Evolutionary conservation across 2,888 invertebrate species (phyloP).

Genomic region (Villa cingulata): DNA sequence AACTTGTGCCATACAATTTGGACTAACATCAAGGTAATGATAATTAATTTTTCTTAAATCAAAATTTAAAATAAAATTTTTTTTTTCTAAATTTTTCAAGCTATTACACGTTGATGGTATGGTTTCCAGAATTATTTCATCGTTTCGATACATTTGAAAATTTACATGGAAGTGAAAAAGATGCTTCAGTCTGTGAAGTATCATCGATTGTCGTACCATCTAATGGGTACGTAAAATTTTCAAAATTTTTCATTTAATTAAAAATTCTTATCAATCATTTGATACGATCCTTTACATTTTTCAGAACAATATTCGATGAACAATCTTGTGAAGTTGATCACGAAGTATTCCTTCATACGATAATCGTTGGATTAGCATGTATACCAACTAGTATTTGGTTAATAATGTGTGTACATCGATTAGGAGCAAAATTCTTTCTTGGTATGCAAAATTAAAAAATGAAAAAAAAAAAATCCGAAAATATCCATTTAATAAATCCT

Average conservation of each 20-base stretch:
- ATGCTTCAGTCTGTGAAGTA: conserved; percentile 65
- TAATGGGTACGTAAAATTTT: background rate
- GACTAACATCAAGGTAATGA: conserved; percentile 57
- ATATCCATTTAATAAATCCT: too few relatives aligned
- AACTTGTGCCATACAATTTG: conserved; percentile 71
- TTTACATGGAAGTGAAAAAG: conserved; percentile 45
- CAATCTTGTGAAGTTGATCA: conserved; percentile 40
- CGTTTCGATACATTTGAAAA: conserved; percentile 65
- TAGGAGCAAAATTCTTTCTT: conserved; percentile 70
- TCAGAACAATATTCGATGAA: background rate
- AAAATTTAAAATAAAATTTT: background rate
- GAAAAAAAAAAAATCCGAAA: background rate
- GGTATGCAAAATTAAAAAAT: conserved; percentile 35
- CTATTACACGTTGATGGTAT: conserved; percentile 82
- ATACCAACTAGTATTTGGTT: conserved; percentile 68
- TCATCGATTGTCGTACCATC: conserved; percentile 44
- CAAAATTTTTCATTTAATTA: background rate
- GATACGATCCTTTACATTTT: background rate
- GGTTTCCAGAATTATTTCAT: conserved; percentile 82
- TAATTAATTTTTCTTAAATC: background rate
- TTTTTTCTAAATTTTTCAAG: conserved; percentile 37
- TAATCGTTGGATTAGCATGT: conserved; percentile 67
- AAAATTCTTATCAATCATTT: background rate
- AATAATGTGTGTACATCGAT: conserved; percentile 62
- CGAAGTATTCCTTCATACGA: conserved; percentile 59